Conservation (phyloP, 2,113 vertebrate genomes). For the Acanthochromis polyacanthus region DNA sequence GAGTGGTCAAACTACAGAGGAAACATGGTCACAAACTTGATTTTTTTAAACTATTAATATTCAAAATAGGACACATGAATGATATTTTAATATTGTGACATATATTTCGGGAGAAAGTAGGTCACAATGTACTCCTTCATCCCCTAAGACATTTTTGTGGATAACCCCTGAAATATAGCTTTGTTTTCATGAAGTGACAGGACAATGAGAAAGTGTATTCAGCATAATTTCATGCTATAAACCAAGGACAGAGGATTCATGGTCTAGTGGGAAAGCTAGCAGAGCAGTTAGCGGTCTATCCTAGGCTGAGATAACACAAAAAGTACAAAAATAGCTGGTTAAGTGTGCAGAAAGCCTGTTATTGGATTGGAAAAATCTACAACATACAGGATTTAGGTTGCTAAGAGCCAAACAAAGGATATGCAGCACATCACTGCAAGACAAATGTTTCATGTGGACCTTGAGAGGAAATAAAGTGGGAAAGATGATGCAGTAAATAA, state of each 20-base stretch:
- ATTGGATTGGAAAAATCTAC: neutral
- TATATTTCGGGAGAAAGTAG: neutral
- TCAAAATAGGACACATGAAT: neutral
- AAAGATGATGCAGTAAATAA: too few relatives aligned
- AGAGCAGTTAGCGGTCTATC: neutral
- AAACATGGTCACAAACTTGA: neutral
- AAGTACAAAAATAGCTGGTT: neutral
- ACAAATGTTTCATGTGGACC: neutral
- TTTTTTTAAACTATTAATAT: constrained; percentile 6
- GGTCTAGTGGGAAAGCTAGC: neutral
- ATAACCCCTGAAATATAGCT: constrained; percentile 11
- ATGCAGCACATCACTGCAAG: too few relatives aligned
- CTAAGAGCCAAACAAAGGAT: neutral
- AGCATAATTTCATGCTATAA: constrained; percentile 3
- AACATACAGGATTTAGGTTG: neutral
- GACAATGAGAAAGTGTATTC: constrained; percentile 30
- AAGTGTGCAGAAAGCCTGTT: neutral
- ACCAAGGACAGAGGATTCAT: neutral
- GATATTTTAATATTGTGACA: neutral
- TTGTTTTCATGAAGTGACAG: constrained; percentile 16
- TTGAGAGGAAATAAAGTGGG: neutral
- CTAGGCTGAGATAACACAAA: neutral
- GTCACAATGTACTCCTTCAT: neutral
- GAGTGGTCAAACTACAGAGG: neutral
- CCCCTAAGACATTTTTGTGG: neutral